A percentile compares a stretch with the other conserved stretches of the same genome.
Evolutionary conservation across 2,888 invertebrate genomes (phyloP).

Genomic region (Nowickia ferox): DNA sequence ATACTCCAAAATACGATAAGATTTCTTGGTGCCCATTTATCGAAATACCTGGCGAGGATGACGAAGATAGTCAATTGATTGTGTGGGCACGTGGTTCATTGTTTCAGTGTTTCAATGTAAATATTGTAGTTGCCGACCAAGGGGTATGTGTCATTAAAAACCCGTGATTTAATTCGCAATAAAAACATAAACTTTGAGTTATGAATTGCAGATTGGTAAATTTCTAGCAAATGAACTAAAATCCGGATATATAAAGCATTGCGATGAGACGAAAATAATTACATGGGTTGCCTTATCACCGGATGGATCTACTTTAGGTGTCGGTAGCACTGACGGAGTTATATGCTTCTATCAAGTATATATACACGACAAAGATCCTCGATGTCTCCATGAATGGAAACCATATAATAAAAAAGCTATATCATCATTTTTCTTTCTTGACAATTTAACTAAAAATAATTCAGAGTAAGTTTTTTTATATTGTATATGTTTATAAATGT

Average conservation of each 20-base stretch:
- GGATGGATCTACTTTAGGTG: constrained; percentile 96
- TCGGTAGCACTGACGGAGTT: constrained; percentile 93
- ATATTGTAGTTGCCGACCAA: constrained; percentile 79
- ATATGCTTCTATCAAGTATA: constrained; percentile 96
- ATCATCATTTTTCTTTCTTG: constrained; percentile 95
- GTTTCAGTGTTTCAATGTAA: constrained; percentile 82
- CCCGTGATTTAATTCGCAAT: not conserved
- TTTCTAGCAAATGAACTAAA: constrained; percentile 78
- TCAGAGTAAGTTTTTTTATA: constrained; percentile 86
- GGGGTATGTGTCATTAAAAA: constrained; percentile 76
- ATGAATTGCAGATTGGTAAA: constrained; percentile 77
- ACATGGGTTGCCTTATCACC: constrained; percentile 96
- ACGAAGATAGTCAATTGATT: constrained; percentile 89
- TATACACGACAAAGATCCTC: constrained; percentile 88
- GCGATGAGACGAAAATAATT: constrained; percentile 86
- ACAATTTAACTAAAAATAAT: constrained; percentile 92
- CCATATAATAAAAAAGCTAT: constrained; percentile 95
- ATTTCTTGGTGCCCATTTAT: constrained; percentile 96
- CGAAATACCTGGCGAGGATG: constrained; percentile 79
- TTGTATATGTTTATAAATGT: not conserved
- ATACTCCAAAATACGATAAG: constrained; percentile 85
- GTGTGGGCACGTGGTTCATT: constrained; percentile 91
- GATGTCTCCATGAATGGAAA: constrained; percentile 96
- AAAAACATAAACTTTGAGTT: not conserved
- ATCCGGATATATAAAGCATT: constrained; percentile 80